Evolutionary conservation across 2,797 vertebrate genomes (phyloP).

Genomic region (Phataginus tetradactyla): DNA sequence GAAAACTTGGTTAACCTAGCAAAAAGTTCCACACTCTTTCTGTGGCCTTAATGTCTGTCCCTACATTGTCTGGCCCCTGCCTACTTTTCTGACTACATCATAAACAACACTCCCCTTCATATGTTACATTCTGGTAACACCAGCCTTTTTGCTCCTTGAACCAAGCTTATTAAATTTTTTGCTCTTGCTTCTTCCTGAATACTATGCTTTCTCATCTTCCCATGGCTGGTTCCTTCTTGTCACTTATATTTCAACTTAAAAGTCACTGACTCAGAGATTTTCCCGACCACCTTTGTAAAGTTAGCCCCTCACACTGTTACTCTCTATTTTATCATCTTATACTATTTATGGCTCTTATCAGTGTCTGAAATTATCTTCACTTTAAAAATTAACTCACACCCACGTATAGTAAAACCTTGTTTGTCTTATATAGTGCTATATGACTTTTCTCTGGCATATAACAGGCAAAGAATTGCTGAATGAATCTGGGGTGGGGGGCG

Average conservation of each 20-base stretch:
- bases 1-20: background rate
- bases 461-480: background rate
- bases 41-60: background rate
- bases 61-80: background rate
- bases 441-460: conserved; percentile 4
- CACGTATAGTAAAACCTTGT: background rate
- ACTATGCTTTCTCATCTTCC: background rate
- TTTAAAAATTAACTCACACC: conserved; percentile 47
- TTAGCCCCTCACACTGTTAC: background rate
- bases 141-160: background rate
- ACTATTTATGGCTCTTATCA: background rate
- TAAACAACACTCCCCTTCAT: background rate
- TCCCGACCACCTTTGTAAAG: conserved; percentile 24
- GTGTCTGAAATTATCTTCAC: conserved; percentile 38
- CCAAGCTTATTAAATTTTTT: background rate
- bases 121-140: background rate
- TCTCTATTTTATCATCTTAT: background rate
- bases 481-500: background rate
- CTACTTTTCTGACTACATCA: background rate
- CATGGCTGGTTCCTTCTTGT: background rate
- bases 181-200: background rate
- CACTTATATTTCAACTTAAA: conserved; percentile 42
- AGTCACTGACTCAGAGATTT: background rate
- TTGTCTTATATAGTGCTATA: background rate
- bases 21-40: background rate